Percentiles rank a stretch among this genome's conserved stretches.
Conservation (phyloP, 2,797 vertebrate species). For the Onychomys torridus region DNA sequence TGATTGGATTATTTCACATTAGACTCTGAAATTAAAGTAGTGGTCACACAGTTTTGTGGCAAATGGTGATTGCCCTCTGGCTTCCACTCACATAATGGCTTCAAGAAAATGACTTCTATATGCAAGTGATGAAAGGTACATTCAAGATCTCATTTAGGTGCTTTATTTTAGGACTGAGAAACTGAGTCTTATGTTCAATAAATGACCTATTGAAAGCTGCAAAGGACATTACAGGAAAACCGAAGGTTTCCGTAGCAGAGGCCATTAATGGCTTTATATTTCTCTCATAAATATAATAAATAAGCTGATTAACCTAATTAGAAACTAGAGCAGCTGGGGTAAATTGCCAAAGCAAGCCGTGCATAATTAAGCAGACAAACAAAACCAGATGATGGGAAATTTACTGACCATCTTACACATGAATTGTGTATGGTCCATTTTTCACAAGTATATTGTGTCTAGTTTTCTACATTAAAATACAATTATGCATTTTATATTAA, state of each 20-base stretch:
- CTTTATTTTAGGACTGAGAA: slow-evolving; percentile 11
- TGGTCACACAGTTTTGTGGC: background rate
- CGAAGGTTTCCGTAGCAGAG: background rate
- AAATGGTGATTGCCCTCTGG: background rate
- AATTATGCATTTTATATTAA: background rate
- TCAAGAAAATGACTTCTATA: slow-evolving; percentile 12
- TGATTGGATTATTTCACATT: slow-evolving; percentile 35
- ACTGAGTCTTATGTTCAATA: background rate
- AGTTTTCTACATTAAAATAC: background rate
- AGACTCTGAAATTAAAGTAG: slow-evolving; percentile 23
- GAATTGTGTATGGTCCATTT: background rate
- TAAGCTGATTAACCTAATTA: slow-evolving; percentile 1
- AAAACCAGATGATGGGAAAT: background rate
- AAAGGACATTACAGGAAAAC: background rate
- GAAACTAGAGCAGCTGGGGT: background rate
- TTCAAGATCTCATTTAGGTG: background rate
- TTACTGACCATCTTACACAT: background rate
- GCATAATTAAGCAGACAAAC: background rate
- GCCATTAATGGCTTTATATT: slow-evolving; percentile 5
- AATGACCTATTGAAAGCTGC: background rate
- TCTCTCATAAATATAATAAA: slow-evolving; percentile 38
- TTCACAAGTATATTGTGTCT: background rate
- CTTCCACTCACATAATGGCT: background rate
- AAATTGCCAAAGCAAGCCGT: background rate
- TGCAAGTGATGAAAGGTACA: slow-evolving; percentile 2